Base-by-base conservation (phyloP, 2,888 invertebrate genomes). In the Agelastica alni region DNA sequence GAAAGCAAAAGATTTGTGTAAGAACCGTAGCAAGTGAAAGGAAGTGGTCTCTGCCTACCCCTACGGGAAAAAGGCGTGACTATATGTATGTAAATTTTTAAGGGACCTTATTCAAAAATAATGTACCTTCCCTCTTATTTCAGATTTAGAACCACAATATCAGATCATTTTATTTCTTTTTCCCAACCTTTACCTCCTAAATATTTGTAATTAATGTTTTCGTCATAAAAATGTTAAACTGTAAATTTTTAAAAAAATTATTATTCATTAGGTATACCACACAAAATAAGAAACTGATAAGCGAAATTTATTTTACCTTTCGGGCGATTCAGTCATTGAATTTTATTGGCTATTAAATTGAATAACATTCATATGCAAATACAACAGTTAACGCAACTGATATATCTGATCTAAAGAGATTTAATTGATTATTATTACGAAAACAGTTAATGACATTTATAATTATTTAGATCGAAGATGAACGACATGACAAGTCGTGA, bases 311-410 rank as follows among this genome's bases (percentile, higher is more conserved):
- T 18, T 46, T 26, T 10, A 46, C 22, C 26, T 46, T 26, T 36
- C 46, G 14, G 13, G 51, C 42, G 57, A 53, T 53, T 57, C 51
- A 47, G 53, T 57, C 57, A 32, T 45, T 45, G 42, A 43, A 44
- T 51, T 55, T 58, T 55, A 55, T 48, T 51, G 51, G 51, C 58
- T 52, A 58, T 58, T 58, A 55, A 52, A 52, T 58, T 53, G 58
- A 58, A 48, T 58, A 47, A 49, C 52, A 52, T 53, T 53, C 52
- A 53, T 57, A 57, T 57, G 56, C 56, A 57, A 57, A 57, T 57
- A 18, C n/a, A 30, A 43, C 30, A 43, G 30, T 43, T 43, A 43
- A 10, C 43, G 43, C 3, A 43, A 30, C 43, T 31, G 30, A 43
- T 16, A 43, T 42, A 42, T 42, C 14, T 28, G 42, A 28, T 42